Base-by-base conservation (phyloP, 2,797 vertebrate genomes). In the Bryconaethiops microstoma region DNA sequence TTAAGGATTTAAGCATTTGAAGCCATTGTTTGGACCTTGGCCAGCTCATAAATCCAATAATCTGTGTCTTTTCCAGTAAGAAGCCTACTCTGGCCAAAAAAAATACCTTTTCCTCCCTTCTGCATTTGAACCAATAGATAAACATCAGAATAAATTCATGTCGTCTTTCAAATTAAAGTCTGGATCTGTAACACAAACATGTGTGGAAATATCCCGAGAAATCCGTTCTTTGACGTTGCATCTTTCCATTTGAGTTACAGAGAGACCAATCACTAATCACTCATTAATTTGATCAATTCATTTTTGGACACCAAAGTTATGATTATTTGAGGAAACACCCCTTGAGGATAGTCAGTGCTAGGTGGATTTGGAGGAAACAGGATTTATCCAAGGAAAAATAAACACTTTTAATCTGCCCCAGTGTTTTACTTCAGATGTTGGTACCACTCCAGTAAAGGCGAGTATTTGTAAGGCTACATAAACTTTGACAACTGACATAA, bases 1-100 rank as follows among this genome's bases (percentile, higher is more conserved):
- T 88, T 83, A 83, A 72, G 39, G 81, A 81, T 85, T 70, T 84
- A 50, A 50, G 16, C 2, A 17, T 65, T 65, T 65, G 35, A 65
- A 40, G 63, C 35, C 35, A 19, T 65, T 65, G 14, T 65, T 65
- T 65, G 63, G 63, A 14, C 39, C 3, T 65, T 65, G 17, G 8
- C 63, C 29, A 65, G 63, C 16, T 17, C 35, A 39, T 19, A 40
- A 65, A 65, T 65, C 63, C 63, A 19, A n/a, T 65, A 65, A 65
- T 40, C 63, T 65, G 13, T 65, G 25, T 64, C 29, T 64, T 64
- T 14, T 35, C 29, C 63, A 65, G 63, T n/a, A 19, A 7, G 8
- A 40, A 17, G 63, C 7, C 63, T 39, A 21, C 25, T 5, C 9
- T 65, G 35, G 16, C 63, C 35, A 65, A 19, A 19, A 1, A 19